Percentiles rank a stretch among this genome's conserved stretches.
phyloP scores from a whole-genome alignment of 2,797 vertebrate genomes.

The Eptatretus atami region DNA sequence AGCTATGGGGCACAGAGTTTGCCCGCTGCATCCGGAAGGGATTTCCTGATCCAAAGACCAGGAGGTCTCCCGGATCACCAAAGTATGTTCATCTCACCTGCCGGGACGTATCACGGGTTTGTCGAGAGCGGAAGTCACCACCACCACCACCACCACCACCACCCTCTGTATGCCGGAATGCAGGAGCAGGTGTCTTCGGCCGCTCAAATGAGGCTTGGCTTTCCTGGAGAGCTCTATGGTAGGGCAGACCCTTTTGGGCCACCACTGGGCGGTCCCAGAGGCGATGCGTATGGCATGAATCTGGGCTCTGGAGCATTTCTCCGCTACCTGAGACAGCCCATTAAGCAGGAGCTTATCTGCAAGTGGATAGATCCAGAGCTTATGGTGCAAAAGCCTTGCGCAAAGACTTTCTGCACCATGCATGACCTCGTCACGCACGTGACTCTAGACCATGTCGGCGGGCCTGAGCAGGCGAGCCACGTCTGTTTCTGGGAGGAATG shows the following conservation, averaged over 20 bases:
- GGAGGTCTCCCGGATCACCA: no score
- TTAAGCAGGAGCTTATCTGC: conserved; percentile 91
- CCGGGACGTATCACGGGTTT: no score
- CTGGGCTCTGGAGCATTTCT: conserved; percentile 68
- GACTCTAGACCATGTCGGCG: conserved; percentile 62
- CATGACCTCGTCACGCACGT: conserved; percentile 69
- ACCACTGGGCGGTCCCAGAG: neutral
- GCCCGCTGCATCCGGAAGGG: no score
- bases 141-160: no score
- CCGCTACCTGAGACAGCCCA: conserved; percentile 77
- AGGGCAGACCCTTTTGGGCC: no score
- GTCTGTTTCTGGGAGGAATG: conserved; percentile 85
- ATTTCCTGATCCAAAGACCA: no score
- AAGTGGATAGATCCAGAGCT: conserved; percentile 80
- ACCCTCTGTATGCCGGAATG: no score
- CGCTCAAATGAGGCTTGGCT: conserved; percentile 12
- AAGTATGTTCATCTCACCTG: no score
- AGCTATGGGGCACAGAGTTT: no score
- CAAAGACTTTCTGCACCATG: conserved; percentile 98
- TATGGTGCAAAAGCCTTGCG: conserved; percentile 51
- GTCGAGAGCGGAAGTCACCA: no score
- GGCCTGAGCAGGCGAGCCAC: conserved; percentile 56
- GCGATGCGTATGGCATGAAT: neutral
- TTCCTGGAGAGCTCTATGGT: no score
- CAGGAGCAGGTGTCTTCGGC: conserved; percentile 20